Evolutionary conservation across 2,888 invertebrate genomes (phyloP), one percentile per base, ranked within the genome.

Genomic region (Tipula lateralis): DNA sequence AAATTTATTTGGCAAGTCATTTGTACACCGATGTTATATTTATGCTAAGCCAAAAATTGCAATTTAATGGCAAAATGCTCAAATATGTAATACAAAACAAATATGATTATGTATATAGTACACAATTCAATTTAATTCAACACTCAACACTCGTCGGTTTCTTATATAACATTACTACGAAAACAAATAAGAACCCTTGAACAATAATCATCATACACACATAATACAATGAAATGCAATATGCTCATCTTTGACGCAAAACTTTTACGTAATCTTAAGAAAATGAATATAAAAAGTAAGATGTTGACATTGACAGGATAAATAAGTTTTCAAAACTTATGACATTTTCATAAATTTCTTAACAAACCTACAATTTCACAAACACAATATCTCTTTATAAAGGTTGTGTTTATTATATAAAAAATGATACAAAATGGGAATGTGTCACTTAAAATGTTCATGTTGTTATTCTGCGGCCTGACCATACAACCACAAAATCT

Each of bases 231-330:
- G 24, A 66, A 66, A 66, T 66, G 66, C 66, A 66, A 66, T 66
- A 66, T 66, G 66, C 12, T 66, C 24, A 66, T 9, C 66, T 19
- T 66, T 66, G 66, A 66, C 66, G 66, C 66, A 66, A 66, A 66
- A 66, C 24, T 24, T 66, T 66, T 66, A 66, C 66, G 24, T 66
- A 66, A 66, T 66, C 66, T 66, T 66, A 66, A 50, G 0, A 50
- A 16, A 24, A 66, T 66, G 66, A 24, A 24, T 24, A 66, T 24
- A 66, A 66, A 66, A 66, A 66, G 24, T 66, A 66, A 66, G 32
- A 82, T 82, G 32, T 82, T 82, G 82, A 82, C 82, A 82, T 82
- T 82, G 82, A 82, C 82, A 82, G 30, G 82, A 82, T 82, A 82
- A 82, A 82, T 82, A 82, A 82, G 82, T 82, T 82, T 82, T 82